Evolutionary conservation across 2,888 invertebrate genomes (phyloP), one percentile per base, ranked within the genome.

Genomic region (Hyles lineata): DNA sequence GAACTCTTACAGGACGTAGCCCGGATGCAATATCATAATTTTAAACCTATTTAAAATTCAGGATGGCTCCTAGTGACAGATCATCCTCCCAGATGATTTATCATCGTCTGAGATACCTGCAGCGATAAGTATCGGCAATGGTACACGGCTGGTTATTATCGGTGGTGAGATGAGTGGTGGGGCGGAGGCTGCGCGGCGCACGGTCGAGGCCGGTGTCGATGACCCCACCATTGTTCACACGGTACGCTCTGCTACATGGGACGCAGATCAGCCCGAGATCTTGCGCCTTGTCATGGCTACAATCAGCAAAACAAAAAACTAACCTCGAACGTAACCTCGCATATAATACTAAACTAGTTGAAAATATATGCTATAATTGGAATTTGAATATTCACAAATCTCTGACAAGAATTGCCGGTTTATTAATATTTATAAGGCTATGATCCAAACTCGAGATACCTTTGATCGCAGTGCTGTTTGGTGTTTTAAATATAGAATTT

Each of bases 201-300:
- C 67, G 67, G 67, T 67, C 67, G 67, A 67, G 67, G 67, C 67
- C 67, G 67, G 50, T 67, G 67, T 67, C 67, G 50, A 67, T 67
- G 67, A 67, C 67, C 67, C 67, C 67, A 67, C 23, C 67, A 67
- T 67, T 67, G 67, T 67, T 67, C 67, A 67, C 67, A 67, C 17
- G 50, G 67, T 50, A 67, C 67, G 67, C 43, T 50, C 50, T 63
- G 35, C 63, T 67, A 43, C 67, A 23, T 67, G 50, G 7, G 67
- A 67, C 67, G 43, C 43, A 67, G 63, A 63, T 63, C 63, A 63
- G 63, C 43, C 35, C 23, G 67, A 21, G 67, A 50, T 67, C 50
- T 67, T 23, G 23, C 17, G 67, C 67, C 67, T 67, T 50, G 43
- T 67, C 67, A 67, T 67, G 43, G 50, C 50, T 67, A 50, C 50